Evolutionary conservation across 2,888 invertebrate species (phyloP).

Genomic region (Ceraclea dissimilis): DNA sequence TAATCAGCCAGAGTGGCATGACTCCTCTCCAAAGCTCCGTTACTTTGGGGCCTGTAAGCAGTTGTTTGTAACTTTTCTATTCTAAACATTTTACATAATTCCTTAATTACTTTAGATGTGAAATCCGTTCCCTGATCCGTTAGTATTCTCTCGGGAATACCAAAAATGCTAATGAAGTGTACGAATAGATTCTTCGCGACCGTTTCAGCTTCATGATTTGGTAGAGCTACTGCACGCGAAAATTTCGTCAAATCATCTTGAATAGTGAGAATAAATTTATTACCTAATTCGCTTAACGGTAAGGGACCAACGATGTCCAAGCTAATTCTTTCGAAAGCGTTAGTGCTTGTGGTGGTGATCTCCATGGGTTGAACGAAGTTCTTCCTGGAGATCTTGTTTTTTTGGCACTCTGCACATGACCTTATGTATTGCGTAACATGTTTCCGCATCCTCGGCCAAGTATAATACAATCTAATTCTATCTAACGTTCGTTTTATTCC

Average conservation of each 20-base stretch:
- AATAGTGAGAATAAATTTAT: slow-evolving; percentile 31
- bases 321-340: slow-evolving; percentile 28
- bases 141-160: slow-evolving; percentile 43
- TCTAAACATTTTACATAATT: slow-evolving; percentile 28
- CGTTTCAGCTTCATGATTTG: slow-evolving; percentile 30
- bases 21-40: slow-evolving; percentile 30
- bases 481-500: slow-evolving; percentile 17
- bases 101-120: slow-evolving; percentile 28
- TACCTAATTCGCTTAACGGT: slow-evolving; percentile 28
- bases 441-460: slow-evolving; percentile 17
- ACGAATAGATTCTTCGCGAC: slow-evolving; percentile 27
- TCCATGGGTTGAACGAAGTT: slow-evolving; percentile 29
- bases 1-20: slow-evolving; percentile 30
- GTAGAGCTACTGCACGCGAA: slow-evolving; percentile 29
- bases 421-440: slow-evolving; percentile 22
- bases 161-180: slow-evolving; percentile 26
- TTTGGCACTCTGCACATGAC: slow-evolving; percentile 30
- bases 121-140: slow-evolving; percentile 48
- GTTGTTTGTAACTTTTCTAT: slow-evolving; percentile 29
- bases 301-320: slow-evolving; percentile 32
- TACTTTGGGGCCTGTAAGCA: slow-evolving; percentile 30
- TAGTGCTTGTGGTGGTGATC: slow-evolving; percentile 28
- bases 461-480: slow-evolving; percentile 16
- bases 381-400: slow-evolving; percentile 28
- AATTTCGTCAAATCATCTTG: slow-evolving; percentile 33